Evolutionary conservation across 1,140 invertebrate genomes (phyloP).

Genomic region (Aphidius gifuensis): DNA sequence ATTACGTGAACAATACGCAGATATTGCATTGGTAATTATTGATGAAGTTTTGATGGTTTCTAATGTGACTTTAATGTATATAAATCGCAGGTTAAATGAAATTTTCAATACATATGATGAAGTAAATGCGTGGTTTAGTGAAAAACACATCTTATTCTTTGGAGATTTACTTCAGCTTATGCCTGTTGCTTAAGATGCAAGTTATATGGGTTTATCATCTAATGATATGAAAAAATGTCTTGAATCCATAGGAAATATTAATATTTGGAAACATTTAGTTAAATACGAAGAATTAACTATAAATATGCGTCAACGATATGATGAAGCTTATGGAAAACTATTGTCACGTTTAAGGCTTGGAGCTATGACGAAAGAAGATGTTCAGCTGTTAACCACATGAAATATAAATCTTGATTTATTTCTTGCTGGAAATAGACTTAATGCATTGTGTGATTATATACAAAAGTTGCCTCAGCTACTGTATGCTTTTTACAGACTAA

Average conservation of each 20-base stretch:
- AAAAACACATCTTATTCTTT: no score
- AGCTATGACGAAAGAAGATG: slow-evolving; percentile 18
- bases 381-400: slow-evolving; percentile 18
- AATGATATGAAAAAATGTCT: slow-evolving; percentile 28
- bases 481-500: no score
- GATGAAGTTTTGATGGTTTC: no score
- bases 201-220: slow-evolving; percentile 28
- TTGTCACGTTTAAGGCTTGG: slow-evolving; percentile 26
- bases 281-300: slow-evolving; percentile 30
- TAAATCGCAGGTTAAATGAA: no score
- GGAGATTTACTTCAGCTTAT: slow-evolving; percentile 39
- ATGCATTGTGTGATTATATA: slow-evolving; percentile 17
- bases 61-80: no score
- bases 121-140: background rate
- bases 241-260: slow-evolving; percentile 23
- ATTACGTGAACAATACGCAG: no score
- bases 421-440: slow-evolving; percentile 16
- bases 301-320: slow-evolving; percentile 32
- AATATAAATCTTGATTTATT: slow-evolving; percentile 22
- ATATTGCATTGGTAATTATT: no score
- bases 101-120: slow-evolving; percentile 28
- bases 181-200: slow-evolving; percentile 33
- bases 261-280: slow-evolving; percentile 31
- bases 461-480: no score
- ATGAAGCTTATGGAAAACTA: slow-evolving; percentile 26